Base-by-base conservation (phyloP, 92 coral and sea anemone genomes). In the Parazoanthus darwini region DNA sequence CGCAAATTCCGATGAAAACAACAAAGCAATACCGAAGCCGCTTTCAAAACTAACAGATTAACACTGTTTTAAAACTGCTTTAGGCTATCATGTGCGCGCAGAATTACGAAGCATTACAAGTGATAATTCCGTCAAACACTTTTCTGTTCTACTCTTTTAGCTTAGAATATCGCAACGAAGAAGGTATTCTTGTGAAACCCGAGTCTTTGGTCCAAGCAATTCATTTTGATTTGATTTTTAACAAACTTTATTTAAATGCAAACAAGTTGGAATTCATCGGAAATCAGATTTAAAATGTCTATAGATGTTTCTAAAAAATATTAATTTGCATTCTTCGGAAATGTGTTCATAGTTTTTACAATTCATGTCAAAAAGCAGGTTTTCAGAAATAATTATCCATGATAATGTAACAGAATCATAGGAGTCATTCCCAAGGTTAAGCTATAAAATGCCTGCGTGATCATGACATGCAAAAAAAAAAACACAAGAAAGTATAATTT, bases 11-110 rank as follows among this genome's bases (percentile, higher is more conserved):
- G 83, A 79, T 29, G 83, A 79, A 79, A 51, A 38, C 37, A 65
- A 79, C 83, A 54, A 79, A 79, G 70, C 54, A 33, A 79, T 26
- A 65, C 70, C 83, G 83, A 79, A 54, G 54, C 20, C 50, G 18
- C 42, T 10, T 36, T 79, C 15, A 2, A 26, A 79, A 79, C 22
- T 25, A 14, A n/a, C 5, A 18, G 37, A 22, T 78, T 78, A n/a
- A 48, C 82, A 78, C 33, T 42, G 56, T 48, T 48, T 78, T 33
- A 44, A 78, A 78, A 25, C 65, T 42, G 82, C 82, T 78, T 2
- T 29, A 78, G 82, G 82, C 82, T 22, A 23, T 78, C 51, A 8
- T 48, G 38, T 36, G 77, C 59, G 15, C 15, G 58, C 26, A 20
- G 82, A 46, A 42, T 8, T 29, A 48, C 56, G 51, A 23, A 3